Conservation (phyloP, 2,888 invertebrate species). For the Poecilus cupreus region DNA sequence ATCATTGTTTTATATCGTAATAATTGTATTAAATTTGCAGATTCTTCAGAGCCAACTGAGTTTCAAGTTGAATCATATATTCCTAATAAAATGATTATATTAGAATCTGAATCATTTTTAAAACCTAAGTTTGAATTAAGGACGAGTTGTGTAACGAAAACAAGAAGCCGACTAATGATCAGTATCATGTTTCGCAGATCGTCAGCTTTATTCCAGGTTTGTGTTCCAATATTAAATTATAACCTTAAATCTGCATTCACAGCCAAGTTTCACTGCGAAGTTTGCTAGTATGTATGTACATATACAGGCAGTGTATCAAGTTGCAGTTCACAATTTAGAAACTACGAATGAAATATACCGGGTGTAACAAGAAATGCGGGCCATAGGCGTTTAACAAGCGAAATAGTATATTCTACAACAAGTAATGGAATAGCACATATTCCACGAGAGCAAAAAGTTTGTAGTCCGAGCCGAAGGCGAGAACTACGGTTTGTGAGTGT, state of each 20-base stretch:
- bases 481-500: too few relatives aligned
- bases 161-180: slow-evolving; percentile 36
- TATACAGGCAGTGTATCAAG: too few relatives aligned
- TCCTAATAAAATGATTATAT: slow-evolving; percentile 33
- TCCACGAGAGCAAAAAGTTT: too few relatives aligned
- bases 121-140: slow-evolving; percentile 50
- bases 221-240: background rate
- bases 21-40: background rate
- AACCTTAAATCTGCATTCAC: background rate
- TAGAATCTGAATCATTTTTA: slow-evolving; percentile 47
- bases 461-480: too few relatives aligned
- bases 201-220: slow-evolving; percentile 55
- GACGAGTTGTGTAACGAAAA: slow-evolving; percentile 11
- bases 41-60: background rate
- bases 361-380: too few relatives aligned
- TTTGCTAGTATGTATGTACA: too few relatives aligned
- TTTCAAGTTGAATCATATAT: slow-evolving; percentile 45
- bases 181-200: slow-evolving; percentile 53
- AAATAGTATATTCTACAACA: too few relatives aligned
- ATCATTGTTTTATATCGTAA: background rate
- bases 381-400: too few relatives aligned
- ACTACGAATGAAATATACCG: too few relatives aligned
- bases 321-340: too few relatives aligned
- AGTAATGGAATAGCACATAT: too few relatives aligned
- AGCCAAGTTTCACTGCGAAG: too few relatives aligned